Evolutionary conservation across 35 echinoderm and acorn worm genomes (phyloP), one percentile per base, ranked within the genome.

Genomic region (Hemicentrotus pulcherrimus): DNA sequence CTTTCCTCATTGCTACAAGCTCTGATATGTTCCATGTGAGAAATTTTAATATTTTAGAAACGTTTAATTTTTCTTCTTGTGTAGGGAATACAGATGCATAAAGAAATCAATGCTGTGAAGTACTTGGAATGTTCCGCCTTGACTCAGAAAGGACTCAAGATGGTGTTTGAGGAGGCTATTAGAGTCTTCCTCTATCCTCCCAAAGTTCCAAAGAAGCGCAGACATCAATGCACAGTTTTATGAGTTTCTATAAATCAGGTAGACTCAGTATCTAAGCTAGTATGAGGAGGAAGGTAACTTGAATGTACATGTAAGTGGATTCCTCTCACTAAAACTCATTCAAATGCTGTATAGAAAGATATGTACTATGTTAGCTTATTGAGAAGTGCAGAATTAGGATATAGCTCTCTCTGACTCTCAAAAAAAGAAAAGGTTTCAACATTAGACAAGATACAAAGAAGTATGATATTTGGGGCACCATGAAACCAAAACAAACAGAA

Each of bases 121-220:
- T 99, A 97, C 95, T 71, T 99, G 59, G 98, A 99, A 60, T 99
- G 98, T 91, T 99, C 98, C 22, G 98, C 97, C 5, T 93, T 99
- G 31, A 99, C 98, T 31, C 98, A 99, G 88, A 99, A 99, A 86
- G 98, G 98, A n/a, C 94, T 99, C 0, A 99, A 99, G 97, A 99
- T 96, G 9, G 97, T 99, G 18, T 98, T 99, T 95, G 98, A 99
- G n/a, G 98, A 99, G 88, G 98, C 97, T 13, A 99, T 99, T 31
- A 90, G 97, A 61, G 98, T 95, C 28, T 97, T 99, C 86, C 93
- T 99, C n/a, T 99, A 95, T 71, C 98, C 98, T n/a, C 96, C 96
- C 28, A 96, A 94, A 92, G 45, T 24, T 32, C 47, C 86, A 16
- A 95, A 96, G 86, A 96, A 96, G 61, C 94, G 86, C 19, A 94